Conservation (phyloP, 2,797 vertebrate genomes). For the Hoplostethus mediterraneus region DNA sequence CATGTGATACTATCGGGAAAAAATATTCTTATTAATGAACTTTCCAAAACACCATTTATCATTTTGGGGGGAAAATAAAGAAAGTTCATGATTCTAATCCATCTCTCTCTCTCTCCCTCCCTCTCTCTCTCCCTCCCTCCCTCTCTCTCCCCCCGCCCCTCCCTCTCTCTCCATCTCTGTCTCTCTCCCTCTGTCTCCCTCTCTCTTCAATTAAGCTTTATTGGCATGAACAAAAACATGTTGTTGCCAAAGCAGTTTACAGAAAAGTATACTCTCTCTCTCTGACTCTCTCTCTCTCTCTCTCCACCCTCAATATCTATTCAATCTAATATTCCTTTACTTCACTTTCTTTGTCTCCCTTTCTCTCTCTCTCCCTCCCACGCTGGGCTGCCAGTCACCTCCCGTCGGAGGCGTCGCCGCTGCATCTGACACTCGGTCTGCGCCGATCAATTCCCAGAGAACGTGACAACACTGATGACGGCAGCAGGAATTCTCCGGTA, state of each 20-base stretch:
- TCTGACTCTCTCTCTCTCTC: slow-evolving; percentile 7
- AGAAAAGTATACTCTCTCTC: neutral
- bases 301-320: neutral
- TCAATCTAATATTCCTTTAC: neutral
- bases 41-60: too few relatives aligned
- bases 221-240: too few relatives aligned
- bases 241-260: too few relatives aligned
- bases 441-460: slow-evolving; percentile 7
- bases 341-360: neutral
- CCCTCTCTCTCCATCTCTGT: slow-evolving; percentile 3
- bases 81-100: too few relatives aligned
- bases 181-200: slow-evolving; percentile 20
- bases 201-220: too few relatives aligned
- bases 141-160: too few relatives aligned
- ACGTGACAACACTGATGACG: slow-evolving; percentile 10
- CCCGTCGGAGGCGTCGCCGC: slow-evolving; percentile 31
- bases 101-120: too few relatives aligned
- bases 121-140: too few relatives aligned
- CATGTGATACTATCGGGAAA: too few relatives aligned
- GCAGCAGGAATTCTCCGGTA: slow-evolving; percentile 5
- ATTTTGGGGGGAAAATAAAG: too few relatives aligned
- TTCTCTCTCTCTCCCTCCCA: neutral
- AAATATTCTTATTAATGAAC: too few relatives aligned
- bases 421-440: slow-evolving; percentile 22
- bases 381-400: slow-evolving; percentile 25